A percentile compares a stretch with the other conserved stretches of the same genome.
Evolutionary conservation across 2,113 vertebrate genomes (phyloP).

Genomic region (Cryptotis parvus): DNA sequence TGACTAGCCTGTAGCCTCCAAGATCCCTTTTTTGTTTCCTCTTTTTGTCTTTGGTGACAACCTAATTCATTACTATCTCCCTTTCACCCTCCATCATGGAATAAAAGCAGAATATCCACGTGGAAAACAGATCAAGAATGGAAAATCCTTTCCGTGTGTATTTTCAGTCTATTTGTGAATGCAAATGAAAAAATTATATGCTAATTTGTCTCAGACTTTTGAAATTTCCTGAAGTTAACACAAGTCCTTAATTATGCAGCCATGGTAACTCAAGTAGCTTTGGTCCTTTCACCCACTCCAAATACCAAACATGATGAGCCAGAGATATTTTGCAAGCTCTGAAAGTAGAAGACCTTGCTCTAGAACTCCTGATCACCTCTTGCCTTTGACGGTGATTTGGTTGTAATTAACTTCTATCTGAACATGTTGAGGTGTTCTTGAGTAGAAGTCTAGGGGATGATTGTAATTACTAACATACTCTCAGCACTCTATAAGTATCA

Average conservation of each 20-base stretch:
- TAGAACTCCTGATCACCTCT: conserved; percentile 80
- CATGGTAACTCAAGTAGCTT: conserved; percentile 73
- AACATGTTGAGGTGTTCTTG: conserved; percentile 66
- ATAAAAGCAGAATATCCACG: neutral
- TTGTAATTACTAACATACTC: neutral
- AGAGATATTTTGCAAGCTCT: conserved; percentile 75
- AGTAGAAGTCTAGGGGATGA: neutral
- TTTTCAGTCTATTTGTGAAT: conserved; percentile 59
- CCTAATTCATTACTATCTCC: neutral
- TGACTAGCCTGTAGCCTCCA: neutral
- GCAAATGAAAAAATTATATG: conserved; percentile 55
- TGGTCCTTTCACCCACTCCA: conserved; percentile 55
- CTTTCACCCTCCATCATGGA: neutral
- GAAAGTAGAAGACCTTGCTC: conserved; percentile 65
- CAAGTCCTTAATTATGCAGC: conserved; percentile 73
- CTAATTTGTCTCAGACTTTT: conserved; percentile 61
- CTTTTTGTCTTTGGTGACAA: neutral
- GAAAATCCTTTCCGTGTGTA: conserved; percentile 64
- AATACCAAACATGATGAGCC: conserved; percentile 62
- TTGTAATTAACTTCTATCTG: conserved; percentile 43
- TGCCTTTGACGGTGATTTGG: conserved; percentile 77
- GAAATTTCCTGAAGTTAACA: conserved; percentile 69
- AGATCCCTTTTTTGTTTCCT: neutral
- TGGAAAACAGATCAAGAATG: neutral
- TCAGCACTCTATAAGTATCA: neutral